These are phyloP conservation scores for Eupithecia pulchellata DNA, from an alignment of 2,888 invertebrate genomes.

Conservation along the genomic window DNA sequence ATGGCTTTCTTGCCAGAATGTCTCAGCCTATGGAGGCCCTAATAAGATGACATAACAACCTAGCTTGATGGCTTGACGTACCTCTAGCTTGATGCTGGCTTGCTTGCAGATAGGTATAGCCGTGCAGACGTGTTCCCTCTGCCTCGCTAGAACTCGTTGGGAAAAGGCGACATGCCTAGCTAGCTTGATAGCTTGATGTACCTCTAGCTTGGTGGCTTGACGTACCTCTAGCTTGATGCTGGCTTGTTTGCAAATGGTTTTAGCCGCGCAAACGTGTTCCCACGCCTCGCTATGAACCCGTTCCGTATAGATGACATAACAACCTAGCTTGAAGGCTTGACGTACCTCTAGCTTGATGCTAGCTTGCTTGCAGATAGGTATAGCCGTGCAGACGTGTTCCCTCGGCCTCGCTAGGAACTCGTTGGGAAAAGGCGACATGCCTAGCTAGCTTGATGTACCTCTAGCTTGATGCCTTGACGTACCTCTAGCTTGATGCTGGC, in stretches of 20 bases:
- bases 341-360: slow-evolving; percentile 97
- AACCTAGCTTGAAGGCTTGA: slow-evolving; percentile 97
- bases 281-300: too few relatives aligned
- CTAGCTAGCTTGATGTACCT: slow-evolving; percentile 87
- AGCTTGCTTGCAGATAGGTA: slow-evolving; percentile 97
- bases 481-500: slow-evolving; percentile 99
- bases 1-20: too few relatives aligned
- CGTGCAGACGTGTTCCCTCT: slow-evolving; percentile 97
- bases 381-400: slow-evolving; percentile 96
- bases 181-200: too few relatives aligned
- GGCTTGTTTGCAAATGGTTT: too few relatives aligned
- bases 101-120: slow-evolving; percentile 98
- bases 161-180: too few relatives aligned
- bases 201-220: too few relatives aligned
- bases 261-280: too few relatives aligned
- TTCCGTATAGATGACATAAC: slow-evolving; percentile 58
- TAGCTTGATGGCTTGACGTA: too few relatives aligned
- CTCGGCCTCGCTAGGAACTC: slow-evolving; percentile 96
- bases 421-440: slow-evolving; percentile 89
- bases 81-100: slow-evolving; percentile 87
- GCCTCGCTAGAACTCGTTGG: slow-evolving; percentile 96
- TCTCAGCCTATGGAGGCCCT: too few relatives aligned
- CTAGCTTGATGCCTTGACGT: slow-evolving; percentile 94
- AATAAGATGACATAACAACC: too few relatives aligned
- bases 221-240: too few relatives aligned